phyloP scores from a whole-genome alignment of 2,888 invertebrate genomes.

The Ectemnius continuus region DNA sequence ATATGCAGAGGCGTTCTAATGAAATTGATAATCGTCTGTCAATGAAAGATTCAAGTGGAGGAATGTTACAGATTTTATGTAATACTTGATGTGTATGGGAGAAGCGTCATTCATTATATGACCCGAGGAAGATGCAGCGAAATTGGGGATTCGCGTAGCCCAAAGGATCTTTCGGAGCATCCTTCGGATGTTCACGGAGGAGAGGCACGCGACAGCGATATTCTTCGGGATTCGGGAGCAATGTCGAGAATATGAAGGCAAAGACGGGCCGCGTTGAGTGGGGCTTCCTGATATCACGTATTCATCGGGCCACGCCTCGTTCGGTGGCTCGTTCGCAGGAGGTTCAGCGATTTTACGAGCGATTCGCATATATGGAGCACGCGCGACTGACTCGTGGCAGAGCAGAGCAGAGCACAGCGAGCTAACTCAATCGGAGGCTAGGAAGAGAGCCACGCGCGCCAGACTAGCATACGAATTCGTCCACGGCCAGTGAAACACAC shows the following conservation, averaged over 20 bases:
- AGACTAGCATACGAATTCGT: slow-evolving; percentile 50
- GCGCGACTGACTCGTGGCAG: slow-evolving; percentile 28
- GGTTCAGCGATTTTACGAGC: slow-evolving; percentile 56
- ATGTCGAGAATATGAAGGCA: background rate
- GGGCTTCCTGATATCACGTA: slow-evolving; percentile 51
- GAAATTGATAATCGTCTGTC: no score
- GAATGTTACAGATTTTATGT: no score
- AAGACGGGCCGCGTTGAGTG: background rate
- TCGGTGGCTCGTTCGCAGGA: slow-evolving; percentile 38
- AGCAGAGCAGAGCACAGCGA: slow-evolving; percentile 47
- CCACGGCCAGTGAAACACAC: background rate
- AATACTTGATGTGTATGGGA: no score
- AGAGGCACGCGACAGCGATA: background rate
- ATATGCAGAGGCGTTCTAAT: no score
- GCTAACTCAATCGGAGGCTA: slow-evolving; percentile 60
- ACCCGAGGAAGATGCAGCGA: no score
- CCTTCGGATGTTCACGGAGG: background rate
- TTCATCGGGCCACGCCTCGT: slow-evolving; percentile 53
- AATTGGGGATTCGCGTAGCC: no score
- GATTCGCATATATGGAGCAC: slow-evolving; percentile 31
- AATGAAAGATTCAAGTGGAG: no score
- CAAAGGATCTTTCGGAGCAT: no score
- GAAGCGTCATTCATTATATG: no score
- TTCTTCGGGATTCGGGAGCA: slow-evolving; percentile 2
- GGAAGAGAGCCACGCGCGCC: slow-evolving; percentile 44